phyloP scores from a whole-genome alignment of 2,113 vertebrate genomes.

The Desmodus rotundus region DNA sequence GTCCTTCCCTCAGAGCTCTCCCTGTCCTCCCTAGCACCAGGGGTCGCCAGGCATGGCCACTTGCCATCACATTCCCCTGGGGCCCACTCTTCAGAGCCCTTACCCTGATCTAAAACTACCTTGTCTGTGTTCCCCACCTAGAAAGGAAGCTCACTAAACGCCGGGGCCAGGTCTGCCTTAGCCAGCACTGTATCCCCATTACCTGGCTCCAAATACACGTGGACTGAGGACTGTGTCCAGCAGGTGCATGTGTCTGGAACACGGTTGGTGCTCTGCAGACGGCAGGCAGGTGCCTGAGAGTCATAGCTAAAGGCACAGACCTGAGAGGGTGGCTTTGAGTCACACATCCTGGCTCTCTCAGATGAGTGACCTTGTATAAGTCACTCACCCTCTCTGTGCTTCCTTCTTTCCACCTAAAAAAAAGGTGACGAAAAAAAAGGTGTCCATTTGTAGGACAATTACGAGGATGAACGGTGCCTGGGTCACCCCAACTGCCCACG shows the following conservation, averaged over 20 bases:
- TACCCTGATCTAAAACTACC: not conserved
- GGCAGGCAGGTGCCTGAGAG: not conserved
- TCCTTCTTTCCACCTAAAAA: not conserved
- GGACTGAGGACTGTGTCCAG: not conserved
- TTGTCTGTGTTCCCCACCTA: not conserved
- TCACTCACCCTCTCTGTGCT: not conserved
- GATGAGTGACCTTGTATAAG: accelerated
- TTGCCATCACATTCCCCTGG: not conserved
- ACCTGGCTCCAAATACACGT: accelerated
- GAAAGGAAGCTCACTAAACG: not conserved
- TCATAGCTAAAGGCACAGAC: not conserved
- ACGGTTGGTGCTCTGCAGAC: accelerated
- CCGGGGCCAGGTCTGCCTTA: not conserved
- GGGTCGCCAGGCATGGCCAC: not conserved
- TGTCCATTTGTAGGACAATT: accelerated
- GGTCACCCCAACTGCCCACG: not conserved
- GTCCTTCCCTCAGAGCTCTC: not conserved
- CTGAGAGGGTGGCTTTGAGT: not conserved
- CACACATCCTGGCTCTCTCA: not conserved
- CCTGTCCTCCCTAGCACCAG: not conserved
- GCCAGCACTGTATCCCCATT: accelerated
- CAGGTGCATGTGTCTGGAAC: too few species aligned
- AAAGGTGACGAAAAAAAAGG: accelerated
- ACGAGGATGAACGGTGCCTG: accelerated
- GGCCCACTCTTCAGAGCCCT: not conserved